Base-by-base conservation (phyloP, 2,113 vertebrate species). In the Chaetura pelagica region DNA sequence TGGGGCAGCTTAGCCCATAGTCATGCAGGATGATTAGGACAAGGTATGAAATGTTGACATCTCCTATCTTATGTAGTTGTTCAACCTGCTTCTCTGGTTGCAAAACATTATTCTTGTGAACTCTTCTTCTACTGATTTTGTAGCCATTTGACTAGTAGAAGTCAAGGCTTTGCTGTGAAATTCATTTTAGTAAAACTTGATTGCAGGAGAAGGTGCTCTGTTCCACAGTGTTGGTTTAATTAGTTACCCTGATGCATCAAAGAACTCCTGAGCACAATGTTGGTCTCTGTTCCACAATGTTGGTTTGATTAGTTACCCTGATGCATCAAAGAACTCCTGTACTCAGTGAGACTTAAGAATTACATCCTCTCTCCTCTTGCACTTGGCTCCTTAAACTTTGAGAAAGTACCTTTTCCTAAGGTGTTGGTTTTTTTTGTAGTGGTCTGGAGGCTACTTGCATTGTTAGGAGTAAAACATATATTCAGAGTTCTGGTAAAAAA, bases 381-480 rank as follows among this genome's bases (percentile, higher is more conserved):
- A 29, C 34, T 69, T 62, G 24, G n/a, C 51, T 62, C 29, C 52
- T 89, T 76, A 26, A 55, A 48, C 64, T 51, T 76, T 6, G 17
- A 71, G 17, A 76, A 32, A 22, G n/a, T 85, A 7, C 10, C 23
- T 80, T 84, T 34, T 78, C n/a, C 49, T 30, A 26, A 26, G 22
- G 20, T 8, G 0, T 40, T n/a, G n/a, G n/a, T n/a, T n/a, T 58
- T 87, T 30, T 30, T 35, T 1, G 0, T 30, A 20, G 73, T 30
- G 18, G 10, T 63, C 12, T 34, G 12, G 30, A 63, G 30, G 26
- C 30, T 54, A 15, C 19, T 34, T 20, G 2, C 8, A 0, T 14
- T 52, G 5, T 4, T 34, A 38, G 52, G 12, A 71, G 13, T 55
- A 9, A 58, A 62, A 42, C 6, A 2, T 38, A 3, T 38, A 4